Percentiles rank a stretch among this genome's conserved stretches.
Conservation (phyloP, 2,113 vertebrate genomes). For the Rafetus swinhoei region DNA sequence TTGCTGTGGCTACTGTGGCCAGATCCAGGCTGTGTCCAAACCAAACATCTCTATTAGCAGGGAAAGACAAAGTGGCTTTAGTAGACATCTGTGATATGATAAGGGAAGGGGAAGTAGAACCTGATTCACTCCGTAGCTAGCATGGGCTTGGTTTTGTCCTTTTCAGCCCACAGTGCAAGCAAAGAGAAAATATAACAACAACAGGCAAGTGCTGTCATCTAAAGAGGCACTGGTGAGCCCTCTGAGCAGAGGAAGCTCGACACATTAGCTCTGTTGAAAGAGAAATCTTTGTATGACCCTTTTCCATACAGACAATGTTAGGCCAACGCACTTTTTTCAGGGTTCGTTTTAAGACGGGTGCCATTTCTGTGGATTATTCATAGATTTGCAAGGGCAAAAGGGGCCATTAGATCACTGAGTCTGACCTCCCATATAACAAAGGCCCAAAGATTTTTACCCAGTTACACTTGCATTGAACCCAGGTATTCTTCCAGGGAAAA, state of each 20-base stretch:
- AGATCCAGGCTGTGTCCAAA: background rate
- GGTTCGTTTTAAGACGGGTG: constrained; percentile 19
- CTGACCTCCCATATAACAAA: background rate
- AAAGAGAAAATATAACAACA: constrained; percentile 42
- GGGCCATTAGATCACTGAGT: constrained; percentile 19
- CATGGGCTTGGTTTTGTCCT: background rate
- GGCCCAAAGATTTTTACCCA: constrained; percentile 15
- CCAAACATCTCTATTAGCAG: background rate
- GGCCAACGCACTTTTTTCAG: background rate
- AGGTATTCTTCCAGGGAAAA: background rate
- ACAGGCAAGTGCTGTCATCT: constrained; percentile 4
- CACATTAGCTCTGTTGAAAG: background rate
- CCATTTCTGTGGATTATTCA: background rate
- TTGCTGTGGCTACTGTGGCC: background rate
- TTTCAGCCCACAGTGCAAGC: background rate
- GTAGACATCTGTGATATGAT: background rate
- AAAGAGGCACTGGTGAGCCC: background rate
- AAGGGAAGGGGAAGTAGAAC: background rate
- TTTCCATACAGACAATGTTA: background rate
- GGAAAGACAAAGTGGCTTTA: background rate
- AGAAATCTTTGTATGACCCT: background rate
- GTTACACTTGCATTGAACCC: background rate
- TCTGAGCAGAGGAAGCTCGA: constrained; percentile 23
- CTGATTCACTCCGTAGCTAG: background rate
- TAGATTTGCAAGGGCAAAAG: background rate